Evolutionary conservation across 2,113 vertebrate species (phyloP), one percentile per base, ranked within the genome.

Genomic region (Sinocyclocheilus maitianheensis): DNA sequence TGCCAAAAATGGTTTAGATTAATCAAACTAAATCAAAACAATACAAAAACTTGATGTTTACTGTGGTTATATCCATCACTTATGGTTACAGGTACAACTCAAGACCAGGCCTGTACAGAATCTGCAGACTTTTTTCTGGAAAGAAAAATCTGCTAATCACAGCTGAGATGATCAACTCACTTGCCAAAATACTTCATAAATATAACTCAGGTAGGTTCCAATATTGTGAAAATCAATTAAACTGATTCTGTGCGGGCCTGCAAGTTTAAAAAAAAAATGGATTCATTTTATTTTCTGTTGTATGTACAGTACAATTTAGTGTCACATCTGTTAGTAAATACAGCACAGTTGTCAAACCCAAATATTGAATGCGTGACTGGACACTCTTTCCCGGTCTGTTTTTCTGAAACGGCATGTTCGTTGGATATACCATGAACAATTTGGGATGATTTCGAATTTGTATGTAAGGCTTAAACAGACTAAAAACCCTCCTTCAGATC

Each of bases 401-500:
- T 80, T 40, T 60, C 60, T 81, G 62, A 81, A 81, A 63, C 6
- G 0, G 34, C 55, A 63, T 63, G 60, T 81, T 79, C 53, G 34
- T 37, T 48, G 60, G 43, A 43, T 81, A 40, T 10, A 81, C 26
- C 43, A 67, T 53, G 16, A 82, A 53, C 63, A 82, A 69, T 34
- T 37, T n/a, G 18, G 16, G 18, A 11, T 26, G 78, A n/a, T 46
- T 26, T 48, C 4, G 26, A 65, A 37, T 10, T 65, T 81, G 13
- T 30, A 18, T 65, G 37, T 81, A 63, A 24, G 3, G 58, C 30
- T 60, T 77, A 53, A 26, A 26, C 4, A 55, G 48, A 37, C 4
- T 20, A 63, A 65, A 65, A 46, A 43, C 9, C 12, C 43, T 75
- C 72, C 72, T 76, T 76, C n/a, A 76, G n/a, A 76, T 76, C 72